These are phyloP conservation scores for Neostethus bicornis DNA, from an alignment of 2,797 vertebrate genomes.

Conservation along the genomic window DNA sequence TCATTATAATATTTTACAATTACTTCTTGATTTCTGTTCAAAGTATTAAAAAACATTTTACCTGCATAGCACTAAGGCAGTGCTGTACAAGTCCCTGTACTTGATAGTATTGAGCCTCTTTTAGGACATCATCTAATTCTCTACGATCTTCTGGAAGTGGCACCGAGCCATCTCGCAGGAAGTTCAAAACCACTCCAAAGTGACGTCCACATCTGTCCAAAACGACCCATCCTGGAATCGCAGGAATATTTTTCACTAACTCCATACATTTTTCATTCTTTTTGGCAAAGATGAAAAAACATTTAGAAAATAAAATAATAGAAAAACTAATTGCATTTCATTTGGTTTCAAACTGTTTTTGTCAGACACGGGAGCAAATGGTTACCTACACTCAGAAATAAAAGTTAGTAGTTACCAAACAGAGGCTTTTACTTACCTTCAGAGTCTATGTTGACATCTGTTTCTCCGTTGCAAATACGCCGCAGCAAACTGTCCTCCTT, in stretches of 20 bases:
- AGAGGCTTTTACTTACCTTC: constrained; percentile 74
- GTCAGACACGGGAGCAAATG: background rate
- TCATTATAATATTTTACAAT: too few species aligned
- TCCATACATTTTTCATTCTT: background rate
- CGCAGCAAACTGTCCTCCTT: constrained; percentile 87
- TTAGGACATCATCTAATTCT: constrained; percentile 87
- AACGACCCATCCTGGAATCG: constrained; percentile 86
- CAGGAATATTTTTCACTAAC: background rate
- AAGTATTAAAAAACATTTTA: constrained; percentile 37
- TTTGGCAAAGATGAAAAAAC: too few species aligned
- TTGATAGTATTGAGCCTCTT: constrained; percentile 87
- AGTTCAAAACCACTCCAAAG: constrained; percentile 88
- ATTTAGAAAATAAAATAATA: too few species aligned
- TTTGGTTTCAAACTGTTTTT: too few species aligned
- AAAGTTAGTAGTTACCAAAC: background rate
- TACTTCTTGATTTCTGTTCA: too few species aligned
- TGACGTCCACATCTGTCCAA: constrained; percentile 87
- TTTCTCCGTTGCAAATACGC: constrained; percentile 86
- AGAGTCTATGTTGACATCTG: constrained; percentile 85
- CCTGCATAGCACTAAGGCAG: constrained; percentile 87
- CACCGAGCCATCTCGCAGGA: constrained; percentile 88
- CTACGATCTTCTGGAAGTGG: constrained; percentile 85
- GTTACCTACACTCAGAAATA: too few species aligned
- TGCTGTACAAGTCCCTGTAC: constrained; percentile 88
- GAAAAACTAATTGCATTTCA: too few species aligned